These are phyloP conservation scores for Lepeophtheirus salmonis DNA, from an alignment of 1,140 invertebrate genomes.

Conservation along the genomic window DNA sequence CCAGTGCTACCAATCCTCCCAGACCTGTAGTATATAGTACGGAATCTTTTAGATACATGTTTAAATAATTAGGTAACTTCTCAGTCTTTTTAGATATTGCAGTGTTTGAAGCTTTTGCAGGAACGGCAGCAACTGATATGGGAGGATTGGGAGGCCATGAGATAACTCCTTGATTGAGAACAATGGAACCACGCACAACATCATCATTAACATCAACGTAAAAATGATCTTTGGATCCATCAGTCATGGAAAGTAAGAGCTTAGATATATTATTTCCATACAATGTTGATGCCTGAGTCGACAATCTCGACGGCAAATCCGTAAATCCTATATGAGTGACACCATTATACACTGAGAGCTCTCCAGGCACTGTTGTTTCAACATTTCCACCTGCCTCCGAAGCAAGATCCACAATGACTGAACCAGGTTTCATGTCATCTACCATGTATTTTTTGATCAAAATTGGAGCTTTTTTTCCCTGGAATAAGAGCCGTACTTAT, in stretches of 20 bases:
- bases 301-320: conserved; percentile 60
- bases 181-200: conserved; percentile 59
- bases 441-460: conserved; percentile 56
- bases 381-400: conserved; percentile 75
- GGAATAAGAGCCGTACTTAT: conserved; percentile 74
- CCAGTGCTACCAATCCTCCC: conserved; percentile 45
- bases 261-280: conserved; percentile 82
- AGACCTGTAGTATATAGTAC: conserved; percentile 34
- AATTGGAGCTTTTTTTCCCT: conserved; percentile 60
- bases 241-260: conserved; percentile 52
- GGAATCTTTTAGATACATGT: conserved; percentile 41
- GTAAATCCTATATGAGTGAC: conserved; percentile 68
- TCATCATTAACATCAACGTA: conserved; percentile 62
- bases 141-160: conserved; percentile 54
- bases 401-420: conserved; percentile 70
- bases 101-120: conserved; percentile 28
- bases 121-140: conserved; percentile 29
- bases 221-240: conserved; percentile 48
- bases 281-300: conserved; percentile 63
- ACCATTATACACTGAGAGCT: conserved; percentile 50
- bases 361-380: conserved; percentile 57
- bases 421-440: conserved; percentile 64
- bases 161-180: conserved; percentile 50
- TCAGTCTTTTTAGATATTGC: not conserved
- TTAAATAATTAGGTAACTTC: conserved; percentile 33